phyloP scores from a whole-genome alignment of 2,113 vertebrate genomes.

The Stigmatopora nigra region DNA sequence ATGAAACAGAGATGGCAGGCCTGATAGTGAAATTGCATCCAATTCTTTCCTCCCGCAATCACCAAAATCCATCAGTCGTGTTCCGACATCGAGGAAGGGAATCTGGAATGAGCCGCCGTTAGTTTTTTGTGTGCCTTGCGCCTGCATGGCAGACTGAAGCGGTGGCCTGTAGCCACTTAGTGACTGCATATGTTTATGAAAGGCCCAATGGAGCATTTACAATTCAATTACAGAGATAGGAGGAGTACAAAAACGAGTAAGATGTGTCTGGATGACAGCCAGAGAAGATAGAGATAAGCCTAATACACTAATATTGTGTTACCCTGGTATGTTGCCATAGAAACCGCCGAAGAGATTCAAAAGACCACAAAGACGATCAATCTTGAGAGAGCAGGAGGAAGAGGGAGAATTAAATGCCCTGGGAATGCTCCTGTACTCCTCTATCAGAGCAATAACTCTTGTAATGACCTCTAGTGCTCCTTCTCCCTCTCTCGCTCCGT shows the following conservation, averaged over 20 bases:
- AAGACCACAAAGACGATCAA: constrained; percentile 74
- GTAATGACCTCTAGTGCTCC: constrained; percentile 64
- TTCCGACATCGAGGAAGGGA: constrained; percentile 55
- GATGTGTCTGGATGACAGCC: constrained; percentile 71
- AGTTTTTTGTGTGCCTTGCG: constrained; percentile 29
- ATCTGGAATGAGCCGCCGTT: constrained; percentile 59
- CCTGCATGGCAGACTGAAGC: constrained; percentile 49
- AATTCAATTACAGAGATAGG: constrained; percentile 73
- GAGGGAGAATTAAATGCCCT: constrained; percentile 68
- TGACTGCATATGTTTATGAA: constrained; percentile 62
- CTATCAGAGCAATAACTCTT: constrained; percentile 69
- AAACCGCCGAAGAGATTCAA: constrained; percentile 67
- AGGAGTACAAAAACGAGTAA: constrained; percentile 43
- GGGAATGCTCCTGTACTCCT: constrained; percentile 66
- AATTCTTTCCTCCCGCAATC: constrained; percentile 60
- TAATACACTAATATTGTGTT: constrained; percentile 76
- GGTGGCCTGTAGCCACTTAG: constrained; percentile 56
- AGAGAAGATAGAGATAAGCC: constrained; percentile 66
- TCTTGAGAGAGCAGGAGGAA: constrained; percentile 67
- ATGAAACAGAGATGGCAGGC: constrained; percentile 59
- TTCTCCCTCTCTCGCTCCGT: constrained; percentile 11
- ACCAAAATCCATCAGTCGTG: constrained; percentile 59
- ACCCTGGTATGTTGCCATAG: constrained; percentile 72
- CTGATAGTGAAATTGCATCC: constrained; percentile 63
- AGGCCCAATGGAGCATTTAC: constrained; percentile 66